Percentiles rank a stretch among this genome's conserved stretches.
These are phyloP conservation scores for Drosophila sp. DNA, from an alignment of 1,140 invertebrate genomes.

Conservation along the genomic window DNA sequence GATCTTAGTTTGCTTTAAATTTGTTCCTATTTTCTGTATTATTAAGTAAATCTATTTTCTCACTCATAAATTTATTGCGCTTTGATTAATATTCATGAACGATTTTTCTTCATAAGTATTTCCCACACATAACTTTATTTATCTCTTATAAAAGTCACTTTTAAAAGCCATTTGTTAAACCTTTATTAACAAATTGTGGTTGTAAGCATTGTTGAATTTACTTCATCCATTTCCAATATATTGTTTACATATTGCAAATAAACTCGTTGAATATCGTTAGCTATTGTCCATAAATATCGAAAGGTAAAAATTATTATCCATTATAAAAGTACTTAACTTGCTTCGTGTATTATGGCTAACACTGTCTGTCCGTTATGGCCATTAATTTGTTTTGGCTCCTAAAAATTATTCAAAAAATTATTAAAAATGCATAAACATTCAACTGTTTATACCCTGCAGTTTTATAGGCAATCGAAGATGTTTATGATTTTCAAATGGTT, in stretches of 20 bases:
- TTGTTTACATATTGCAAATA: slow-evolving; percentile 14
- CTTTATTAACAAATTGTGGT: slow-evolving; percentile 9
- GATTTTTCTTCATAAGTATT: too few relatives aligned
- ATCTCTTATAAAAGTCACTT: too few relatives aligned
- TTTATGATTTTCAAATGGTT: not conserved
- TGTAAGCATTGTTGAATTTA: slow-evolving; percentile 3
- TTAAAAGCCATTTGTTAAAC: too few relatives aligned
- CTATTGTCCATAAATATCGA: slow-evolving; percentile 25
- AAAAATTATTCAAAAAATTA: slow-evolving; percentile 42
- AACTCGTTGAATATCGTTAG: slow-evolving; percentile 29
- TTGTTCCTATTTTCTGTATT: too few relatives aligned
- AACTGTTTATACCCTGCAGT: slow-evolving; percentile 19
- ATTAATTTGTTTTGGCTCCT: slow-evolving; percentile 26
- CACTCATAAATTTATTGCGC: too few relatives aligned
- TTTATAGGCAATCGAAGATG: not conserved
- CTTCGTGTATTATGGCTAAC: slow-evolving; percentile 24
- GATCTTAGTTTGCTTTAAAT: too few relatives aligned
- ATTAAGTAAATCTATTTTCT: too few relatives aligned
- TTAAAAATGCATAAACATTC: slow-evolving; percentile 40
- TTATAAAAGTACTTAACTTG: slow-evolving; percentile 41
- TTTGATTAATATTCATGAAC: too few relatives aligned
- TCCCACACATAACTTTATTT: too few relatives aligned
- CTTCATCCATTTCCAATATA: slow-evolving; percentile 14
- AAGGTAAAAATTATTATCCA: slow-evolving; percentile 38
- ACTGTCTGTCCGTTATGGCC: slow-evolving; percentile 25